Evolutionary conservation across 2,797 vertebrate genomes (phyloP).

Genomic region (Gallirallus australis): DNA sequence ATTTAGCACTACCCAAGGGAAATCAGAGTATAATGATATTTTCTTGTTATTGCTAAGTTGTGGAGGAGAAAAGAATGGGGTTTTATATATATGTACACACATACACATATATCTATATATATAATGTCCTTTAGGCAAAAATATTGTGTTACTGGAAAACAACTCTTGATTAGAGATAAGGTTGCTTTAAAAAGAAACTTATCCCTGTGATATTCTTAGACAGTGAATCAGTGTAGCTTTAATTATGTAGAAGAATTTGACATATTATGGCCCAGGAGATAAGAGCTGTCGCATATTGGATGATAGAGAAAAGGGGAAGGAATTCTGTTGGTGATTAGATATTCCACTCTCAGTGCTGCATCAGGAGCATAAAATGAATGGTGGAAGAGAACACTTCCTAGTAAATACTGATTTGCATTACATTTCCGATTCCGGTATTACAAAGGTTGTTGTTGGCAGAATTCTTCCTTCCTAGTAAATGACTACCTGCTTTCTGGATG

Average conservation of each 20-base stretch:
- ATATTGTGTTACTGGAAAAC: neutral
- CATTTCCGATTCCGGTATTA: neutral
- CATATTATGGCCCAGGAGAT: slow-evolving; percentile 54
- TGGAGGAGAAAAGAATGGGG: neutral
- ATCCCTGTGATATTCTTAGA: slow-evolving; percentile 44
- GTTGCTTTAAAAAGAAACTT: slow-evolving; percentile 50
- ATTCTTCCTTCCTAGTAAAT: neutral
- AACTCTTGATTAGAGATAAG: slow-evolving; percentile 49
- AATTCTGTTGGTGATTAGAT: slow-evolving; percentile 2
- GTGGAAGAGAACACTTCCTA: neutral
- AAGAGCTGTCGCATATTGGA: slow-evolving; percentile 37
- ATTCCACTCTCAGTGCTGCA: neutral
- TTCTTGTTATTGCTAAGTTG: neutral
- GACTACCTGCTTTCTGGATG: neutral
- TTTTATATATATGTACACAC: neutral
- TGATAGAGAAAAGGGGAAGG: slow-evolving; percentile 5
- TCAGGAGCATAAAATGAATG: neutral
- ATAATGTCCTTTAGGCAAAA: neutral
- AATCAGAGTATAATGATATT: neutral
- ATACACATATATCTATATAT: too few relatives aligned
- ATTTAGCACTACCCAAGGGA: neutral
- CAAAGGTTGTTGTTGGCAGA: neutral
- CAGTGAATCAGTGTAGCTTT: slow-evolving; percentile 58
- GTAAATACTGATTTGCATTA: neutral
- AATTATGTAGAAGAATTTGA: slow-evolving; percentile 70